Conservation (phyloP, 1,140 invertebrate species). For the Hermetia illucens region DNA sequence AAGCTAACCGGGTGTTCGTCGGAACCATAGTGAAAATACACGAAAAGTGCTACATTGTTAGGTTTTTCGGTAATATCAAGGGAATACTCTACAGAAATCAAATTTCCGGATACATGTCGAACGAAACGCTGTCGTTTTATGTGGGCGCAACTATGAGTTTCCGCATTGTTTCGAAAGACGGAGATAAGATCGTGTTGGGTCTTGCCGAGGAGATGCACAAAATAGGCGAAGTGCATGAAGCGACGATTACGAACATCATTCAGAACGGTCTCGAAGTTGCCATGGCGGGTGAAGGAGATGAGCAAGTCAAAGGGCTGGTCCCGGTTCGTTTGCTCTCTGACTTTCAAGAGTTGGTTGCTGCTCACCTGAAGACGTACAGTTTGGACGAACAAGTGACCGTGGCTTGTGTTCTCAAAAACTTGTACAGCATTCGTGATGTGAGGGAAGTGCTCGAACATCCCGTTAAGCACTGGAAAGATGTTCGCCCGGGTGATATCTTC, state of each 20-base stretch:
- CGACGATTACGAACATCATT: constrained; percentile 18
- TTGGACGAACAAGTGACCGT: constrained; percentile 10
- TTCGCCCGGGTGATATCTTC: constrained; percentile 20
- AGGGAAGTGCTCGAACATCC: constrained; percentile 14
- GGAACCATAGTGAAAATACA: constrained; percentile 38
- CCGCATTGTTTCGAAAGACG: constrained; percentile 13
- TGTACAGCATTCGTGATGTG: constrained; percentile 26
- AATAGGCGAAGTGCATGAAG: constrained; percentile 23
- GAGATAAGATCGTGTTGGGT: constrained; percentile 15
- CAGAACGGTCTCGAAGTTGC: constrained; percentile 29
- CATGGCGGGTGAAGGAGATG: constrained; percentile 13
- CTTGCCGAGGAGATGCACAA: constrained; percentile 21
- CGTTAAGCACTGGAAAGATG: constrained; percentile 17
- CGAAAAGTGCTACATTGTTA: constrained; percentile 35
- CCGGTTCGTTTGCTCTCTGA: constrained; percentile 22
- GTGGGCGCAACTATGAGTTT: constrained; percentile 39
- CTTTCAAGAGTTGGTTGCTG: constrained; percentile 14
- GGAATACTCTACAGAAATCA: constrained; percentile 39
- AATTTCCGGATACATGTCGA: constrained; percentile 31
- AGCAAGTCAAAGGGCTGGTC: constrained; percentile 19
- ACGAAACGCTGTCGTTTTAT: constrained; percentile 35
- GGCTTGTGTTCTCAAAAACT: constrained; percentile 19
- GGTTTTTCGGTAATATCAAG: constrained; percentile 42
- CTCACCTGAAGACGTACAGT: constrained; percentile 13
- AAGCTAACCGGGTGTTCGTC: constrained; percentile 35